Evolutionary conservation across 1,140 invertebrate genomes (phyloP), one percentile per base, ranked within the genome.

Genomic region (Pachyrhynchus sulphureomaculatus): DNA sequence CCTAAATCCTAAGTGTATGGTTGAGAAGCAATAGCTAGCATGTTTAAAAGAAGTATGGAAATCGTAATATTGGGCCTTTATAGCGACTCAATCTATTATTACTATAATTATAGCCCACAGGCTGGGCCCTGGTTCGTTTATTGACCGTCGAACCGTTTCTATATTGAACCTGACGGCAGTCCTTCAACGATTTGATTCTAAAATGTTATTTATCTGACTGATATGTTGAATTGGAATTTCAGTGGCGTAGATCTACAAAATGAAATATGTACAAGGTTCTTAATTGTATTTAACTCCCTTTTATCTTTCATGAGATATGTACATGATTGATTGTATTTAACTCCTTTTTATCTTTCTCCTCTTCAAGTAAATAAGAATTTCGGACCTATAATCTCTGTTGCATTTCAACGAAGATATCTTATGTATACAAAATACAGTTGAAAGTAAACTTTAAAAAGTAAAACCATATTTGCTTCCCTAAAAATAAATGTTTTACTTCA

Each of bases 61-160:
- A 70, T 66, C 66, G 67, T 66, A 67, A 68, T 68, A 70, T 67
- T 65, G 61, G 64, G 51, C 58, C 66, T 70, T 68, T 51, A 68
- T 67, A 67, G 64, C 55, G 60, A 63, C 54, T 68, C 64, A 66
- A 71, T 71, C 69, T 71, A 65, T 68, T 68, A 71, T 71, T 71
- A 71, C 58, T 67, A 71, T 71, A 71, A 71, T 71, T 71, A 71
- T 64, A 67, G 62, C 69, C 65, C 62, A 23, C 15, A 39, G 69
- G 65, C 42, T 45, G 18, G 12, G 21, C 42, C 18, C 20, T 23
- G 42, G 13, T 45, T 20, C 18, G 21, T 45, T n/a, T 45, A 20
- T 20, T 15, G 20, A 45, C 23, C 23, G 42, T 42, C 64, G 54
- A n/a, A 45, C 59, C 48, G 62, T 67, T 53, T 59, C 62, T 69